phyloP scores from a whole-genome alignment of 2,113 vertebrate species.

The Zosterops pallidus region DNA sequence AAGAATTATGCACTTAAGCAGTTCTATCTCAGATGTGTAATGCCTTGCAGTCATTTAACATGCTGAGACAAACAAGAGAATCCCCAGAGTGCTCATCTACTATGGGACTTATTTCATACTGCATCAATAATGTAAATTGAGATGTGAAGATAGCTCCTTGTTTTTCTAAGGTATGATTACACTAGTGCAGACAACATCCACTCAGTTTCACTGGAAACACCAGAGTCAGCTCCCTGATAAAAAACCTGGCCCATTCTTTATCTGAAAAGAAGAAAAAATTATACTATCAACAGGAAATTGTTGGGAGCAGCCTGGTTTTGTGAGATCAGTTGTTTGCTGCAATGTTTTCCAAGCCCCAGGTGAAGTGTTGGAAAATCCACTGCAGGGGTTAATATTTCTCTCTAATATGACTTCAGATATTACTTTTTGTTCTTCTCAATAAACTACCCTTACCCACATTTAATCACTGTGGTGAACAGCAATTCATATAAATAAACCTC shows the following conservation, averaged over 20 bases:
- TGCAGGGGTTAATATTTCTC: not conserved
- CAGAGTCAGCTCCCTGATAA: conserved; percentile 57
- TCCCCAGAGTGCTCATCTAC: conserved; percentile 77
- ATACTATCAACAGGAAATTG: conserved; percentile 27
- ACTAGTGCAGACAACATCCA: conserved; percentile 64
- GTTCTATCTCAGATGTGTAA: conserved; percentile 60
- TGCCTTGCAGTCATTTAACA: conserved; percentile 72
- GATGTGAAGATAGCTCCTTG: conserved; percentile 74
- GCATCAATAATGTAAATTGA: conserved; percentile 82
- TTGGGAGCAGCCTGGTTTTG: conserved; percentile 30
- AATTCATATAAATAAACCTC: not conserved
- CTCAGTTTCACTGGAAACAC: conserved; percentile 63
- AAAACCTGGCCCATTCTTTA: conserved; percentile 58
- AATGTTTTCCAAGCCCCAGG: conserved; percentile 17
- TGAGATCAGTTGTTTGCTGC: conserved; percentile 33
- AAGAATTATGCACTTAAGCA: conserved; percentile 55
- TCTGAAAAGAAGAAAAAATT: conserved; percentile 31
- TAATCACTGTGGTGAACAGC: not conserved
- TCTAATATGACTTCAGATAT: not conserved
- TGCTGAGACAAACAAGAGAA: conserved; percentile 74
- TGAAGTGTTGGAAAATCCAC: not conserved
- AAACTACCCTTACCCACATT: not conserved
- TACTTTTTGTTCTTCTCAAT: not conserved
- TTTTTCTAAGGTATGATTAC: conserved; percentile 76
- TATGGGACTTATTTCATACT: conserved; percentile 75